Base-by-base conservation (phyloP, 2,888 invertebrate species). In the Lutraria lutraria region DNA sequence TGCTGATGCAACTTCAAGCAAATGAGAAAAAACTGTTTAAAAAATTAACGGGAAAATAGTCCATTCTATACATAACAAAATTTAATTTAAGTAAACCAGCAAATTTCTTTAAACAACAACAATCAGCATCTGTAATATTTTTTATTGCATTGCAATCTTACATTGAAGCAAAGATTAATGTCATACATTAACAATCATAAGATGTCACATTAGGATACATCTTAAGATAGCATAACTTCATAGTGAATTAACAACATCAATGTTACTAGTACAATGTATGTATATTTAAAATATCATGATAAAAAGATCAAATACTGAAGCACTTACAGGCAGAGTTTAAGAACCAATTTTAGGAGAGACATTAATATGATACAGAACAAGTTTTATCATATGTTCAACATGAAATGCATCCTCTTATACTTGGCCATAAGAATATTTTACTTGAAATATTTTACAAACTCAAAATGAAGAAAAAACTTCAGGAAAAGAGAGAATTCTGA, bases 131-230 rank as follows among this genome's bases (percentile, higher is more conserved):
- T 10, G 8, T 68, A 68, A 25, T 68, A n/a, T 25, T 68, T 68
- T 63, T 68, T n/a, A 68, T 68, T 68, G n/a, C 63, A 68, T 68
- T 68, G 63, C 13, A 21, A 68, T 68, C 63, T 25, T 25, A 68
- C 63, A n/a, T 25, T 25, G 63, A 68, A 68, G 25, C 63, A 68
- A 68, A 25, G 25, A 68, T 68, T 63, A 63, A 63, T 68, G 63
- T 68, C 63, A n/a, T 68, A 68, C 63, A 25, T 25, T 25, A 25
- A 68, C 63, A 25, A 68, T 68, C 63, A 25, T 10, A 68, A 25
- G 8, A 68, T 25, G 25, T 10, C 43, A 2, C 63, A 6, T 68
- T 25, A 4, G 25, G n/a, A 13, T 68, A 25, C 25, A 25, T 25
- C n/a, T n/a, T 0, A 8, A 8, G 25, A 68, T 60, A 63, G 25